These are phyloP conservation scores for Centropus unirufus DNA, from an alignment of 2,113 vertebrate species.

Conservation along the genomic window DNA sequence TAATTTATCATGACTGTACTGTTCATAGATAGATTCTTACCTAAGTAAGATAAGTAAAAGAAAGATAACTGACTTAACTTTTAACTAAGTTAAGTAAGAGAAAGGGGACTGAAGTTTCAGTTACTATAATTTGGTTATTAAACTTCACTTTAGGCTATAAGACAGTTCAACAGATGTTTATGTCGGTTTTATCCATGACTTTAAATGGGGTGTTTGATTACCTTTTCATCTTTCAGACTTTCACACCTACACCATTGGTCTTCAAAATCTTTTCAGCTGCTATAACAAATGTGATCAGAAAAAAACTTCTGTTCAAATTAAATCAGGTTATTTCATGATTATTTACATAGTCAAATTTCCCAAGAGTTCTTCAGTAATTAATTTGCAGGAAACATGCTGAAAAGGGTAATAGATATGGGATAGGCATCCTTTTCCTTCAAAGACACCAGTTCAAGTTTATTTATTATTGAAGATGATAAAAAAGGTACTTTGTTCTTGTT, in stretches of 20 bases:
- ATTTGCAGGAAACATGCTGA: background rate
- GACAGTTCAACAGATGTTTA: background rate
- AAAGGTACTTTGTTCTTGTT: background rate
- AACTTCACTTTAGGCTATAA: background rate
- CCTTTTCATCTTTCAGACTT: background rate
- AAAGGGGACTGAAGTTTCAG: background rate
- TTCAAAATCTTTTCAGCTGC: background rate
- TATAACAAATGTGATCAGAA: background rate
- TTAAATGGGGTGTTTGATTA: background rate
- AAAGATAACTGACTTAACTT: no score
- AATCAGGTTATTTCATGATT: background rate
- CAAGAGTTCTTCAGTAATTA: background rate
- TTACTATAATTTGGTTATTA: background rate
- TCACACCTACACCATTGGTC: background rate
- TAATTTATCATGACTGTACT: background rate
- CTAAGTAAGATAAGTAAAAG: background rate
- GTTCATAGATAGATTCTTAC: background rate
- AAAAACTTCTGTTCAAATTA: background rate
- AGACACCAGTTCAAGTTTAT: background rate
- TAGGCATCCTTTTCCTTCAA: background rate
- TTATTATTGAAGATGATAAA: background rate
- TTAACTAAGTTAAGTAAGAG: background rate
- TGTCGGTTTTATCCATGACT: background rate
- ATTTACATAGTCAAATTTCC: background rate
- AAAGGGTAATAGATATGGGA: background rate